Base-by-base conservation (phyloP, 92 coral and sea anemone genomes). In the Umimayanthus kanabou region DNA sequence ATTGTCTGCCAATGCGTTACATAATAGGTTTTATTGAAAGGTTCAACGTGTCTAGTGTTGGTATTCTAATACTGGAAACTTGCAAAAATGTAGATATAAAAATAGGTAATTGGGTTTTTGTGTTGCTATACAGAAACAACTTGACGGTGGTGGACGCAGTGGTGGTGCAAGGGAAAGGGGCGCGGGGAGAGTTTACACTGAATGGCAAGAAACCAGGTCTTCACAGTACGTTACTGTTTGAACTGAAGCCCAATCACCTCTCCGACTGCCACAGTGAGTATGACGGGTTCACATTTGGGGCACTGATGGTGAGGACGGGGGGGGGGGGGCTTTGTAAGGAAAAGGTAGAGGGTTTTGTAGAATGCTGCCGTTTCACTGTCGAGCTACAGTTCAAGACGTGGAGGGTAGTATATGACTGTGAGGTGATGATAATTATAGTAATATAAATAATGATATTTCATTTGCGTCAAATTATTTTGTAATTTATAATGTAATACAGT, bases 161-260 rank as follows among this genome's bases (percentile, higher is more conserved):
- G 64, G 88, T 91, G 11, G 96, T 97, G 9, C 99, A 95, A 70
- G 99, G 99, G 6, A 96, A 97, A 83, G 99, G 98, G 71, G 99
- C 98, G 64, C 92, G 93, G 74, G 97, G 99, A 37, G 98, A 93
- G 91, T 92, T 95, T 69, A 93, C 93, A 87, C 89, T 97, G 50
- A 97, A 97, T 72, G 98, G 98, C 78, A 95, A 92, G 88, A 94
- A 91, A 66, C 98, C 99, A 73, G 96, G 98, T 69, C n/a, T 88
- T 33, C 97, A 97, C 73, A 97, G 98, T 39, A 94, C 93, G 4
- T 80, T 97, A 53, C 76, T 97, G 76, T 97, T 97, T 86, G 98
- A 97, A 88, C 90, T 97, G 61, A 91, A 92, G 74, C 90, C 96
- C 15, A 93, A 55, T 75, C 99, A 97, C 85, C 91, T 97, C 30